phyloP scores from a whole-genome alignment of 1,140 invertebrate species.

The Drosophila rufa region DNA sequence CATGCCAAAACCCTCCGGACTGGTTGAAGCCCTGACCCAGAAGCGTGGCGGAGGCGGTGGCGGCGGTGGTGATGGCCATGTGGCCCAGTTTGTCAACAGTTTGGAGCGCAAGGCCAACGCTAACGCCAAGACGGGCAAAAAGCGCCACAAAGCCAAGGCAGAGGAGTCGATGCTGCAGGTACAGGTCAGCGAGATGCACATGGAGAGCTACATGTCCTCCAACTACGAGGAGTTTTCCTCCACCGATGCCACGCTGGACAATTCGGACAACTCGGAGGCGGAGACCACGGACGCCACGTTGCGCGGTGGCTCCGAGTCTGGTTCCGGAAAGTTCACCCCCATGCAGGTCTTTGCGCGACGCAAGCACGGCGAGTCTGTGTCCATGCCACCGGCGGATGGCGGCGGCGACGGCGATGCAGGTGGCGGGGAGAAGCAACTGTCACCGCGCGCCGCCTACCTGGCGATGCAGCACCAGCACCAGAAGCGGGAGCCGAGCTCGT shows the following conservation, averaged over 20 bases:
- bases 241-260: conserved; percentile 14
- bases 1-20: conserved; percentile 2
- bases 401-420: conserved; percentile 9
- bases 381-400: conserved; percentile 4
- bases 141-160: conserved; percentile 44
- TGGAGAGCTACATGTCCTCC: conserved; percentile 48
- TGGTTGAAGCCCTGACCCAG: conserved; percentile 18
- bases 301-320: neutral
- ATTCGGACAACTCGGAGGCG: conserved; percentile 43
- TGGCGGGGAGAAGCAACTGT: conserved; percentile 27
- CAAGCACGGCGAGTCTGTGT: conserved; percentile 22
- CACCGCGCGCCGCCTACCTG: conserved; percentile 58
- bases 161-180: conserved; percentile 17
- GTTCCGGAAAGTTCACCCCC: conserved; percentile 24
- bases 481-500: conserved; percentile 40
- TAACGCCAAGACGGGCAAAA: conserved; percentile 41
- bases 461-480: conserved; percentile 34
- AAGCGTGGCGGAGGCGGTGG: conserved; percentile 22
- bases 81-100: conserved; percentile 45
- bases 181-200: conserved; percentile 9
- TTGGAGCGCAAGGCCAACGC: conserved; percentile 49
- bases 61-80: conserved; percentile 36
- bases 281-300: conserved; percentile 39
- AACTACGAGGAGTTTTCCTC: conserved; percentile 34
- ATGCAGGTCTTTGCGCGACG: conserved; percentile 70